These are phyloP conservation scores for Zaprionus gabonicus DNA, from an alignment of 1,140 invertebrate species.

Conservation along the genomic window DNA sequence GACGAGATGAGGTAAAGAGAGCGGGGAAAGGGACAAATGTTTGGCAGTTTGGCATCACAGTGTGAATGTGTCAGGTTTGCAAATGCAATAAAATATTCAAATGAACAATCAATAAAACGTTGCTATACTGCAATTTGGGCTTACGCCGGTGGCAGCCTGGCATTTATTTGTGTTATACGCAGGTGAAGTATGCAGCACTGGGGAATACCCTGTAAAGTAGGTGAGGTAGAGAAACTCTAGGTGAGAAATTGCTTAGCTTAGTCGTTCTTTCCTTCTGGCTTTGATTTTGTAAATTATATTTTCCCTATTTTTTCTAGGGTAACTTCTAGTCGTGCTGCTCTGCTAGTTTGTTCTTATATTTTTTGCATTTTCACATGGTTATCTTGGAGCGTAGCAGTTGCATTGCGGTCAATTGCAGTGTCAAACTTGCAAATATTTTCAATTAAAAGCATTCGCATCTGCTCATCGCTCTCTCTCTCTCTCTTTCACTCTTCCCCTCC, in stretches of 20 bases:
- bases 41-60: slow-evolving; percentile 50
- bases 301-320: neutral
- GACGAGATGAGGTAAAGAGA: neutral
- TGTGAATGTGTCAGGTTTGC: slow-evolving; percentile 46
- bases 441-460: slow-evolving; percentile 69
- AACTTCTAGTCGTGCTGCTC: neutral
- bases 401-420: slow-evolving; percentile 71
- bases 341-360: neutral
- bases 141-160: slow-evolving; percentile 10
- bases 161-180: slow-evolving; percentile 38
- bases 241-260: neutral
- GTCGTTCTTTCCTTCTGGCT: neutral
- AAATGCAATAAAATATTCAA: slow-evolving; percentile 82
- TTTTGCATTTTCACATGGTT: slow-evolving; percentile 44
- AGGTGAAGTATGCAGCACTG: neutral
- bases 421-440: slow-evolving; percentile 77
- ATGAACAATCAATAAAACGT: slow-evolving; percentile 75
- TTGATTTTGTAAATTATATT: neutral
- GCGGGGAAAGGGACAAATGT: slow-evolving; percentile 34
- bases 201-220: neutral
- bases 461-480: no score
- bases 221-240: neutral
- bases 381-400: slow-evolving; percentile 47
- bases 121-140: slow-evolving; percentile 41
- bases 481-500: neutral